These are phyloP conservation scores for Dryomyza anilis DNA, from an alignment of 2,888 invertebrate species.

Conservation along the genomic window DNA sequence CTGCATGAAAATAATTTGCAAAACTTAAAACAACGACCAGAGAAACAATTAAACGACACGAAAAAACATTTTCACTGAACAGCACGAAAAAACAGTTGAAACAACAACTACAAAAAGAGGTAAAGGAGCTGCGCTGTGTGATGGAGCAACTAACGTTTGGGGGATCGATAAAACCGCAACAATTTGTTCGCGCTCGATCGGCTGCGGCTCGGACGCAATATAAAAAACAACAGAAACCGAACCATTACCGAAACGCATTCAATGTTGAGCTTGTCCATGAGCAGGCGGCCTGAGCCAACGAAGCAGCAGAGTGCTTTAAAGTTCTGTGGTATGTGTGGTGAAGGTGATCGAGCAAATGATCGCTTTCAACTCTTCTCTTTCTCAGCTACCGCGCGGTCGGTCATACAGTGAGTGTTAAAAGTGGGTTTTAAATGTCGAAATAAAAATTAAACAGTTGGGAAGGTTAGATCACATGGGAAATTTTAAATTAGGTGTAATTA, in stretches of 20 bases:
- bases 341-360: too few relatives aligned
- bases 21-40: slow-evolving; percentile 43
- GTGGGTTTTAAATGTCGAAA: too few relatives aligned
- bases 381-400: too few relatives aligned
- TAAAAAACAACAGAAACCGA: not conserved
- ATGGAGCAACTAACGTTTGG: not conserved
- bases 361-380: too few relatives aligned
- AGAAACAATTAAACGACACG: slow-evolving; percentile 27
- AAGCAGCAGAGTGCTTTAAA: too few relatives aligned
- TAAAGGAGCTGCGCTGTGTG: slow-evolving; percentile 2
- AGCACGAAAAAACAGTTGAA: slow-evolving; percentile 11
- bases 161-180: not conserved
- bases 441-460: too few relatives aligned
- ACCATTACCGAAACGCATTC: not conserved
- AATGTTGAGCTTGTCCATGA: not conserved
- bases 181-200: not conserved
- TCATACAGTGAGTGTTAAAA: too few relatives aligned
- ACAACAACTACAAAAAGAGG: not conserved
- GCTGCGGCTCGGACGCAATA: not conserved
- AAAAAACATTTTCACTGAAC: slow-evolving; percentile 31
- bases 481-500: too few relatives aligned
- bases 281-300: too few relatives aligned
- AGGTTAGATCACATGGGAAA: too few relatives aligned
- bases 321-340: too few relatives aligned
- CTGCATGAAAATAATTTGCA: slow-evolving; percentile 45